phyloP scores from a whole-genome alignment of 2,113 vertebrate genomes.

The Caracal caracal region DNA sequence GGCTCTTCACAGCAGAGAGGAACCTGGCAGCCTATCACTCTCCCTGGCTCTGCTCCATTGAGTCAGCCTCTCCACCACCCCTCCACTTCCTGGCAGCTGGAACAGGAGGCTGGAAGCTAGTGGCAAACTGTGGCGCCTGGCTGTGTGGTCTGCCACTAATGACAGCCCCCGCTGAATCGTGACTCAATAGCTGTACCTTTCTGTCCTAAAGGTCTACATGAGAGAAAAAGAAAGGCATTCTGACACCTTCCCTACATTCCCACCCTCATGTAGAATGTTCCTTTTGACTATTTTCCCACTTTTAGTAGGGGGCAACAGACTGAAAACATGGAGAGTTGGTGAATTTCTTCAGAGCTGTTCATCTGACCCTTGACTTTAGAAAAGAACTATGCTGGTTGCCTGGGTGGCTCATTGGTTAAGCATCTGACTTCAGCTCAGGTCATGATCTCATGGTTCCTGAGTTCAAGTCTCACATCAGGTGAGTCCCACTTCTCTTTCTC shows the following conservation, averaged over 20 bases:
- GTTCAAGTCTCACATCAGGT: too few relatives aligned
- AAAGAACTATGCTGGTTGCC: background rate
- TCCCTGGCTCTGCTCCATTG: slow-evolving; percentile 31
- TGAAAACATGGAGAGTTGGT: background rate
- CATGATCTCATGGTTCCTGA: too few relatives aligned
- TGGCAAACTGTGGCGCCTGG: slow-evolving; percentile 32
- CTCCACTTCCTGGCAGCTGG: slow-evolving; percentile 54
- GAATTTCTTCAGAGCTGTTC: background rate
- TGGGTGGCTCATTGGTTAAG: too few relatives aligned
- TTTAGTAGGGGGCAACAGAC: background rate
- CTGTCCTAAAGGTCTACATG: background rate
- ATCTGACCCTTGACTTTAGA: background rate
- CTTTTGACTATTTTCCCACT: background rate
- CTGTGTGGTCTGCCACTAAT: slow-evolving; percentile 56
- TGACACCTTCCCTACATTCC: background rate
- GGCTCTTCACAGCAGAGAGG: background rate
- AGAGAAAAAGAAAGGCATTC: background rate
- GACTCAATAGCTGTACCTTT: background rate
- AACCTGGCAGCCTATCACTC: background rate
- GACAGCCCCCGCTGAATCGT: slow-evolving; percentile 26
- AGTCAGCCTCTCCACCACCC: background rate
- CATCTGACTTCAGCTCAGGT: too few relatives aligned
- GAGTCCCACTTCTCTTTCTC: too few relatives aligned
- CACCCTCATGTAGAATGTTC: background rate
- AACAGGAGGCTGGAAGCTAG: slow-evolving; percentile 52